Evolutionary conservation across 2,797 vertebrate species (phyloP).

Genomic region (Hippoglossus hippoglossus): DNA sequence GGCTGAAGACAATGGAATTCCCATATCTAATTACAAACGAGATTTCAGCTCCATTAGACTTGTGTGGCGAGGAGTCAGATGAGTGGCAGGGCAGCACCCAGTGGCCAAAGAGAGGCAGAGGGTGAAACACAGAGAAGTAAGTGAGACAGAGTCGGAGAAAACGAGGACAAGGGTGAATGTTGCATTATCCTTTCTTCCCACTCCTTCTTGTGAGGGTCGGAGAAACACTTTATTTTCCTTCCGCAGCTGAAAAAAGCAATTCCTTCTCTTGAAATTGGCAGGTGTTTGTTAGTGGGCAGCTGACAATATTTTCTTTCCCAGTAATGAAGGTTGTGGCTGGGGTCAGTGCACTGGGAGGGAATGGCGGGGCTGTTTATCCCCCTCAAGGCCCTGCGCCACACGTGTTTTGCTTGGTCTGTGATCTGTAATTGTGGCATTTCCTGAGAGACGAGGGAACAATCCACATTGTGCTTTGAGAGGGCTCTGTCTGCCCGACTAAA

Average conservation of each 20-base stretch:
- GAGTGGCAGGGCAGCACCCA: slow-evolving; percentile 91
- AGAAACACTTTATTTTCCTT: slow-evolving; percentile 82
- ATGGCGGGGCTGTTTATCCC: slow-evolving; percentile 86
- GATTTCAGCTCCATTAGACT: slow-evolving; percentile 99
- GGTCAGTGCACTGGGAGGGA: slow-evolving; percentile 84
- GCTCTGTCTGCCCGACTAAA: slow-evolving; percentile 70
- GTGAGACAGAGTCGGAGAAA: slow-evolving; percentile 63
- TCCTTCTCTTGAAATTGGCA: slow-evolving; percentile 89
- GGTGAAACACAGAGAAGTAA: slow-evolving; percentile 62
- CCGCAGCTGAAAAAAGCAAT: slow-evolving; percentile 87
- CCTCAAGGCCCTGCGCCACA: slow-evolving; percentile 82
- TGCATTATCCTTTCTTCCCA: slow-evolving; percentile 54
- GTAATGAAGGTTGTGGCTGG: slow-evolving; percentile 87
- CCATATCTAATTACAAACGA: slow-evolving; percentile 99
- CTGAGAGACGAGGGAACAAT: slow-evolving; percentile 93
- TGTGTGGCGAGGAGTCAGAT: slow-evolving; percentile 94
- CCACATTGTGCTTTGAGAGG: slow-evolving; percentile 87
- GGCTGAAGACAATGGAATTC: slow-evolving; percentile 99
- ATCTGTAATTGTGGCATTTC: slow-evolving; percentile 96
- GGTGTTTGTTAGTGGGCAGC: slow-evolving; percentile 91
- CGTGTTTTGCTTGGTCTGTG: slow-evolving; percentile 86
- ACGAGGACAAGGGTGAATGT: slow-evolving; percentile 36
- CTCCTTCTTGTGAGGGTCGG: slow-evolving; percentile 84
- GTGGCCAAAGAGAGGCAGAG: slow-evolving; percentile 85
- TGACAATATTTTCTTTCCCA: slow-evolving; percentile 88